These are phyloP conservation scores for Poeciliopsis gracilis DNA, from an alignment of 2,797 vertebrate species.

Conservation along the genomic window DNA sequence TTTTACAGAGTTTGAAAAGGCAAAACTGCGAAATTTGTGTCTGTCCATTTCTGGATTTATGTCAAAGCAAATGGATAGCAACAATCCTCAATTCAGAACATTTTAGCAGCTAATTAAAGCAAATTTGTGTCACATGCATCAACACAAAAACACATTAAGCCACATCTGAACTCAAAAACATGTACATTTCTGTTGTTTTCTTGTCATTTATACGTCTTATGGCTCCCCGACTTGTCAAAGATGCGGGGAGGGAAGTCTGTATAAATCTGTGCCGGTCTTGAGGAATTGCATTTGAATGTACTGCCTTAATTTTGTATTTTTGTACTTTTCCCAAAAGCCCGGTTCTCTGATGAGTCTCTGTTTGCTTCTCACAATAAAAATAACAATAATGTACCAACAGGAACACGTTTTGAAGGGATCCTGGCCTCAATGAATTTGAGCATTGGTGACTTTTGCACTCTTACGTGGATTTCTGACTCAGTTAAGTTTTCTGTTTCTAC, in stretches of 20 bases:
- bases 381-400: slow-evolving; percentile 10
- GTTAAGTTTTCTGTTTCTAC: neutral
- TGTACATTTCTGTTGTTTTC: neutral
- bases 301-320: neutral
- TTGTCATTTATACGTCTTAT: neutral
- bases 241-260: neutral
- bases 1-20: neutral
- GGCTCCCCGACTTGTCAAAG: neutral
- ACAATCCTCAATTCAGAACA: neutral
- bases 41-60: neutral
- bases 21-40: neutral
- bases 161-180: neutral
- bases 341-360: slow-evolving; percentile 6
- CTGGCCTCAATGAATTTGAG: neutral
- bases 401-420: neutral
- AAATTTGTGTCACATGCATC: neutral
- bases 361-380: slow-evolving; percentile 13
- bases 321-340: slow-evolving; percentile 5
- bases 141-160: neutral
- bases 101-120: neutral
- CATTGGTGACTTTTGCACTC: neutral
- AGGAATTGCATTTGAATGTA: slow-evolving; percentile 19
- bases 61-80: neutral
- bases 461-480: neutral
- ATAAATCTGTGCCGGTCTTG: slow-evolving; percentile 3